Evolutionary conservation across 2,888 invertebrate genomes (phyloP), one percentile per base, ranked within the genome.

Genomic region (Beris morrisii): DNA sequence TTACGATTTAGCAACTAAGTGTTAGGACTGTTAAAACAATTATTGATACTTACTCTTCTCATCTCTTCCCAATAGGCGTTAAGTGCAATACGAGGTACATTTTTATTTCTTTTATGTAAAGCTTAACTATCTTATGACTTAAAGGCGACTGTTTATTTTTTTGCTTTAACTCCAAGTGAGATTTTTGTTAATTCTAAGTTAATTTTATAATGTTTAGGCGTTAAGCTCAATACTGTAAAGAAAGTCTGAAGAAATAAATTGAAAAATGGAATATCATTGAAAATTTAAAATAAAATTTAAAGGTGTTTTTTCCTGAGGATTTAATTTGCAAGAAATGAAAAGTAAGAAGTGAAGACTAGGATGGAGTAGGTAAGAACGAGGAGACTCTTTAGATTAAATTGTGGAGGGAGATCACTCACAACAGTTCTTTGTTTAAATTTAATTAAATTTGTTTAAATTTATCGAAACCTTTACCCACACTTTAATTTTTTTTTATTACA

Each of bases 61-160:
- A 12, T 43, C 38, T 38, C 56, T 45, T 13, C n/a, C 15, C 31
- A 15, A 15, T 61, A 61, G 61, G 61, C 61, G 22, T 30, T 61
- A 61, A 38, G 61, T 61, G 61, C 61, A 61, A 61, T 61, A 61
- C 61, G 61, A 61, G 52, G 61, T 61, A 52, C 48, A 48, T 32
- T 43, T 52, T 31, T 56, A 55, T 12, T 15, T 55, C 54, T 31
- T 54, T 32, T 31, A 7, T 54, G 28, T 31, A n/a, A 15, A 22
- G 22, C 22, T 22, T 13, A 28, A 52, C 12, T 52, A 22, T 52
- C 13, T 7, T 22, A 22, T 50, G 9, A 22, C n/a, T 54, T 7
- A 5, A 54, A 31, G 12, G 28, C 22, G 52, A 15, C 52, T 30
- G 54, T 54, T 31, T 31, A 54, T 22, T 22, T 38, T 31, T 54